Evolutionary conservation across 2,113 vertebrate genomes (phyloP).

Genomic region (Rostratula benghalensis): DNA sequence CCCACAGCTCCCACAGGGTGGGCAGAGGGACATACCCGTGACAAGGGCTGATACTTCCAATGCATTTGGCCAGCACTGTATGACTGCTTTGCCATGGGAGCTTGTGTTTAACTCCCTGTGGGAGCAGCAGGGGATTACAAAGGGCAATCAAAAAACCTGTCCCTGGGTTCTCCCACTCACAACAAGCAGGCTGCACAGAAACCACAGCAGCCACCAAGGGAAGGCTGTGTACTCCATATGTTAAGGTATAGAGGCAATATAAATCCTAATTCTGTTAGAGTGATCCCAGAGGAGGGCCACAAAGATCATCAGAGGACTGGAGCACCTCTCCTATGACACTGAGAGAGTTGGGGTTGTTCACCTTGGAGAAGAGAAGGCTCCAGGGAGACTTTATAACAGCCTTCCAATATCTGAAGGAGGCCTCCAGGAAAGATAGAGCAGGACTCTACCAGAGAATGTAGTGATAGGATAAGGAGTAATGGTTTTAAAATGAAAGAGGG

Average conservation of each 20-base stretch:
- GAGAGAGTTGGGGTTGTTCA: background rate
- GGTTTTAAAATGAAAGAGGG: background rate
- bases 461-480: too few relatives aligned
- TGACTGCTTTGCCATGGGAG: background rate
- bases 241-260: background rate
- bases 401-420: background rate
- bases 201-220: background rate
- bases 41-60: too few relatives aligned
- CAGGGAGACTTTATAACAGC: background rate
- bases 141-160: background rate
- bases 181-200: background rate
- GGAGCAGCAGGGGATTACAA: background rate
- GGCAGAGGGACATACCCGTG: fast-evolving
- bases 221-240: background rate
- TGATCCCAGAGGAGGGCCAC: background rate
- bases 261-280: background rate
- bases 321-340: background rate
- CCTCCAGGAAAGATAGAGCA: background rate
- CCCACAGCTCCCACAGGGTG: background rate
- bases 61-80: fast-evolving
- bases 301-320: background rate
- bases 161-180: background rate
- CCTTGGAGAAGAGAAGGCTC: background rate
- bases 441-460: background rate
- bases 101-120: background rate